Evolutionary conservation across 2,113 vertebrate genomes (phyloP), one percentile per base, ranked within the genome.

Genomic region (Hippocampus zosterae): DNA sequence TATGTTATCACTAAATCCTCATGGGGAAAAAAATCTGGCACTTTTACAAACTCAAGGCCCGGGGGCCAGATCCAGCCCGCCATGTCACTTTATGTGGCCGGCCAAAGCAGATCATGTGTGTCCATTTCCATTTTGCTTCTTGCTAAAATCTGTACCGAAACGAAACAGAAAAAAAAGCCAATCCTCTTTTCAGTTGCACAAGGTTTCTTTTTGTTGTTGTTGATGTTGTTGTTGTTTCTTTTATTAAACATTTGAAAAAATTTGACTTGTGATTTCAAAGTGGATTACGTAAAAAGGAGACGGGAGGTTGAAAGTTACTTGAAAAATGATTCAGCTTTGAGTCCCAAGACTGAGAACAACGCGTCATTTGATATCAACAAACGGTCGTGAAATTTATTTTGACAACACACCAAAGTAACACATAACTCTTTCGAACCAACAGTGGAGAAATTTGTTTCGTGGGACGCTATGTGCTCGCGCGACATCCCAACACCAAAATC

Each of bases 201-300:
- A 44, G 42, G 1, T 8, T 11, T 42, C 11, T 42, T 11, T 42
- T 10, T 11, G 11, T 42, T 10, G 1, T 42, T 11, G 2, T 10
- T 44, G 13, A 13, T 44, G 10, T 42, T 11, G 2, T 10, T 44
- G 13, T 3, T 44, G 10, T 11, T 44, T 12, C 3, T 44, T 44
- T 44, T 12, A 12, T 13, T 44, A 44, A 2, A 50, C 48, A 19
- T 19, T 6, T 19, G 19, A 50, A 18, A 53, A n/a, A 9, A 21
- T 11, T 3, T 0, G 0, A n/a, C 19, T 53, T 3, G 21, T 53
- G n/a, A n/a, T 53, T 53, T 8, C 21, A 53, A 53, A 53, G 21
- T n/a, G 8, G 29, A 75, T 87, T 82, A 77, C 53, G 74, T 84
- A 81, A 87, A 57, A 37, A 53, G 8, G 71, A 53, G 41, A 68